Conservation (phyloP, 2,797 vertebrate species). For the Falco peregrinus region DNA sequence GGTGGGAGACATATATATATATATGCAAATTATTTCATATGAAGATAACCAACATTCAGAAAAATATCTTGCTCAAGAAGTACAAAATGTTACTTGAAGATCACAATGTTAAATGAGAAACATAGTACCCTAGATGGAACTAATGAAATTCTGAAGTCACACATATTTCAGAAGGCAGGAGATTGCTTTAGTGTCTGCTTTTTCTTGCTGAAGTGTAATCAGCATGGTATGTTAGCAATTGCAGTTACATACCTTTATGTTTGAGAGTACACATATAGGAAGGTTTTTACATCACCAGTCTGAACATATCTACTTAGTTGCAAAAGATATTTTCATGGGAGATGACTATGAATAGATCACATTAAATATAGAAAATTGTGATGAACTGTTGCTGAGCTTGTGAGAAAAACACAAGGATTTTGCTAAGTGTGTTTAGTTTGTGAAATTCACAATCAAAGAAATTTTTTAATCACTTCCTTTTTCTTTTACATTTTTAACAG, state of each 20-base stretch:
- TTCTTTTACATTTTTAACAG: background rate
- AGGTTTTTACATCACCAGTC: background rate
- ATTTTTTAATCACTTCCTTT: background rate
- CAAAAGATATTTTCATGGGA: background rate
- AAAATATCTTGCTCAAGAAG: background rate
- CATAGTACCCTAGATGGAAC: background rate
- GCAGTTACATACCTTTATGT: background rate
- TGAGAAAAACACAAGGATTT: background rate
- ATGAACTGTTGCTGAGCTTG: background rate
- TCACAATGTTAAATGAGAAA: background rate
- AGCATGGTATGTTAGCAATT: background rate
- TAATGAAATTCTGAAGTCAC: background rate
- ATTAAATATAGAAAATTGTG: background rate
- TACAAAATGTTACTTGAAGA: background rate
- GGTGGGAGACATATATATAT: accelerated
- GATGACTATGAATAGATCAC: background rate
- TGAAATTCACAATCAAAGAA: background rate
- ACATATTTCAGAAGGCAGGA: background rate
- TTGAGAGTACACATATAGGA: background rate
- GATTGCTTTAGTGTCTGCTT: background rate
- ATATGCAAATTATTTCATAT: background rate
- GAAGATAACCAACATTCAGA: background rate
- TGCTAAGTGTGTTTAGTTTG: background rate
- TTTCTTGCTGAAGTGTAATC: background rate
- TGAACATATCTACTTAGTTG: background rate